Base-by-base conservation (phyloP, 2,797 vertebrate species). In the Danionella dracula region DNA sequence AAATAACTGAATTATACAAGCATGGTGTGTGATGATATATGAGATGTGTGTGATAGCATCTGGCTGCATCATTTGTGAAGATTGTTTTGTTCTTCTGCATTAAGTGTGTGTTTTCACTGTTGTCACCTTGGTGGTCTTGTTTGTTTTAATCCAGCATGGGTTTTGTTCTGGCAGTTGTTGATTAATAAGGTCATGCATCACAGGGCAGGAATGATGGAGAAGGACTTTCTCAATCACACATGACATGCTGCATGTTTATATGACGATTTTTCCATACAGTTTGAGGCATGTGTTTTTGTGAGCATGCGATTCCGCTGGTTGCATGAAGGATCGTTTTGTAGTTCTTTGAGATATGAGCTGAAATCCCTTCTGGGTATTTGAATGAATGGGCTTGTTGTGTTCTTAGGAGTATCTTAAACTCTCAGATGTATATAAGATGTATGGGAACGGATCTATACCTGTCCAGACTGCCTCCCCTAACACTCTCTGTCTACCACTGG, bases 361-460 rank as follows among this genome's bases (percentile, higher is more conserved):
- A 63, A 38, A 44, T 55, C 42, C 8, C 56, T n/a, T 67, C 41
- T 46, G 37, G 27, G 19, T 69, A 56, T 76, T 29, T 65, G 68
- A 65, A 75, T 57, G 55, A 49, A 48, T 76, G 76, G 73, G 63
- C 73, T 23, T 38, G 78, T 72, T 81, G 11, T 53, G 46, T 38
- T 17, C 76, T 83, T 53, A 93, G 93, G 94, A 94, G 79, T 90
- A 90, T 82, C 89, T 90, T 75, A 83, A 81, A 79, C 84, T 90
- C 62, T 84, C 86, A 72, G 89, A 90, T 79, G 87, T 90, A 79
- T 88, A 83, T 88, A 89, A 80, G 86, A 89, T 94, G 90, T 93
- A 90, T 83, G 86, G 87, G 76, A 84, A 79, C 34, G 74, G 86
- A 81, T 82, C 82, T 79, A n/a, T 73, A 81, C 86, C 77, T 70